A percentile compares a stretch with the other conserved stretches of the same genome.
Evolutionary conservation across 2,888 invertebrate species (phyloP).

Genomic region (Oxystoma pomonae): DNA sequence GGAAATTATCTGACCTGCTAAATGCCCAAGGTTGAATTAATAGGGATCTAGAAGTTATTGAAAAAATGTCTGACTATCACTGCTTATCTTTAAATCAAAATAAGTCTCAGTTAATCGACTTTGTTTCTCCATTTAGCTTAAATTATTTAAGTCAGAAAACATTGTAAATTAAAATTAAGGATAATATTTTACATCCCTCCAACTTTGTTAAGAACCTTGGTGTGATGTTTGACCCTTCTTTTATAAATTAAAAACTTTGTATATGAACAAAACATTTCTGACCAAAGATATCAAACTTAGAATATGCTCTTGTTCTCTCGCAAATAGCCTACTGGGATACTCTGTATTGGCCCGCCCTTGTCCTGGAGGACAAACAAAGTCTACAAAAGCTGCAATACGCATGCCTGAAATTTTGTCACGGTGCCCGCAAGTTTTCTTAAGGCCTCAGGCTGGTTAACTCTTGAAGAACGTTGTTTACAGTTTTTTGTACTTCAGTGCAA

Average conservation of each 20-base stretch:
- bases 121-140: background rate
- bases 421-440: background rate
- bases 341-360: background rate
- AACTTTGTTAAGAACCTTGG: background rate
- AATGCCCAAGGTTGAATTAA: background rate
- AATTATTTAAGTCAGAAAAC: background rate
- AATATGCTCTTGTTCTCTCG: background rate
- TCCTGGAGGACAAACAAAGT: background rate
- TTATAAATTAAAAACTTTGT: background rate
- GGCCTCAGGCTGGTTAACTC: background rate
- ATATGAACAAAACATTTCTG: background rate
- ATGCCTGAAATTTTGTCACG: background rate
- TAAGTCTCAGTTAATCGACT: background rate
- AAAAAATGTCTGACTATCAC: background rate
- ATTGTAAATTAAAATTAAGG: background rate
- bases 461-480: background rate
- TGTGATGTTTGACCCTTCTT: background rate
- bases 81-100: background rate
- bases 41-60: conserved; percentile 3
- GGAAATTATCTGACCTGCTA: background rate
- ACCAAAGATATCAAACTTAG: background rate
- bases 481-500: too few species aligned
- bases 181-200: background rate
- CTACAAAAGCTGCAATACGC: background rate
- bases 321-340: background rate